Conservation (phyloP, 2,113 vertebrate genomes). For the Dinomys branickii region DNA sequence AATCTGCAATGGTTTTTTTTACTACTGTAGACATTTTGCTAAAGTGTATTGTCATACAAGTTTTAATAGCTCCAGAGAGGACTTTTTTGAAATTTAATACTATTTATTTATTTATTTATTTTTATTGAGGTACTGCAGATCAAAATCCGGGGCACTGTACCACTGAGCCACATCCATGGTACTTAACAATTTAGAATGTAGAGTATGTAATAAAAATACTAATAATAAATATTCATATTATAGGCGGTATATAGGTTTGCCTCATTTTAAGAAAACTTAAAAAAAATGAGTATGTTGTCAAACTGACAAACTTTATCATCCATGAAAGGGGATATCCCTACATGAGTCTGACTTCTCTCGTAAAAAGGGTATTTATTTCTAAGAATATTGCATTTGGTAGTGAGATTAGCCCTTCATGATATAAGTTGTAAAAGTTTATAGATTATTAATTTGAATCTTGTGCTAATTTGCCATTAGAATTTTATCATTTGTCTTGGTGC, state of each 20-base stretch:
- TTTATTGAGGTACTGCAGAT: too few species aligned
- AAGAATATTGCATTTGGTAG: background rate
- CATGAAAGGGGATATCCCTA: background rate
- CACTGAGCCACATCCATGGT: background rate
- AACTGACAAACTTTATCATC: background rate
- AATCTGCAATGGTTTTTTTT: background rate
- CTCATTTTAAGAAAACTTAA: slow-evolving; percentile 31
- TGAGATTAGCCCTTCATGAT: background rate
- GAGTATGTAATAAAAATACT: background rate
- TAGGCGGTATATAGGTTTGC: background rate
- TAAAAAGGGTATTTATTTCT: slow-evolving; percentile 17
- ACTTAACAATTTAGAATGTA: background rate
- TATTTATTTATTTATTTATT: too few species aligned
- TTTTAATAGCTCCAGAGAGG: background rate
- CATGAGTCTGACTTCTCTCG: background rate
- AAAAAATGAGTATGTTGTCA: background rate
- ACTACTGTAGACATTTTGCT: background rate
- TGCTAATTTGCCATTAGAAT: slow-evolving; percentile 37
- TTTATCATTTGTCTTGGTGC: slow-evolving; percentile 13
- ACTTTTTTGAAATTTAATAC: background rate
- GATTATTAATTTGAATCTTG: slow-evolving; percentile 17
- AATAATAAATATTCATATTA: background rate
- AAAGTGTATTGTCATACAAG: background rate
- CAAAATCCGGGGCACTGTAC: too few species aligned
- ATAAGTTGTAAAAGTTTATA: background rate